These are phyloP conservation scores for Aphaenogaster ashmeadi DNA, from an alignment of 1,140 invertebrate genomes.

Conservation along the genomic window DNA sequence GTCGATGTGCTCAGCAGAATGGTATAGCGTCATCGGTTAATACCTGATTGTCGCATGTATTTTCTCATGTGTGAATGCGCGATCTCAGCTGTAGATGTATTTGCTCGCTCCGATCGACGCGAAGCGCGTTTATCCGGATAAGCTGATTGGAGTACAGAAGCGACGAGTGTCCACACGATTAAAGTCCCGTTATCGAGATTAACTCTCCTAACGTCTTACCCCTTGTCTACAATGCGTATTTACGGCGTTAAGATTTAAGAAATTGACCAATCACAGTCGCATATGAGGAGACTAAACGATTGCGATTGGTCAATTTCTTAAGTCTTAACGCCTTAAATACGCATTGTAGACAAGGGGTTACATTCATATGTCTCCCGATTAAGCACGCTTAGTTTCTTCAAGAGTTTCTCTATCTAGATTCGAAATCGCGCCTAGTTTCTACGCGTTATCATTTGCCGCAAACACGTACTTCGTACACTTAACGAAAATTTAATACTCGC, in stretches of 20 bases:
- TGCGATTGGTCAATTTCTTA: too few species aligned
- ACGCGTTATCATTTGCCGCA: background rate
- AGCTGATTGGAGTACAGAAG: conserved; percentile 67
- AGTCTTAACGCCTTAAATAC: too few species aligned
- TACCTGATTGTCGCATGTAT: background rate
- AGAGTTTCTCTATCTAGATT: background rate
- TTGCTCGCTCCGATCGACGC: background rate
- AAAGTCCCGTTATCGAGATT: conserved; percentile 53
- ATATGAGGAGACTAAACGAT: too few species aligned
- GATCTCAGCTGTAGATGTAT: conserved; percentile 36
- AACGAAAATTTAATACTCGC: background rate
- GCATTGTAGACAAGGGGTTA: background rate
- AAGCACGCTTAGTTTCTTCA: background rate
- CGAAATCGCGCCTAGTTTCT: background rate
- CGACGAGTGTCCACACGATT: conserved; percentile 54
- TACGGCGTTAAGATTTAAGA: too few species aligned
- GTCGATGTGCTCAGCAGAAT: background rate
- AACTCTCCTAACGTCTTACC: background rate
- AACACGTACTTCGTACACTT: background rate
- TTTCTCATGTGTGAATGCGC: background rate
- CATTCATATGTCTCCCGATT: background rate
- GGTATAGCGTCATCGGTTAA: background rate
- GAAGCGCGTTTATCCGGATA: conserved; percentile 58
- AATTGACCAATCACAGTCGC: too few species aligned
- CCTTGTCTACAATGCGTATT: too few species aligned